Conservation (phyloP, 2,797 vertebrate species). For the Bufotes viridis region DNA sequence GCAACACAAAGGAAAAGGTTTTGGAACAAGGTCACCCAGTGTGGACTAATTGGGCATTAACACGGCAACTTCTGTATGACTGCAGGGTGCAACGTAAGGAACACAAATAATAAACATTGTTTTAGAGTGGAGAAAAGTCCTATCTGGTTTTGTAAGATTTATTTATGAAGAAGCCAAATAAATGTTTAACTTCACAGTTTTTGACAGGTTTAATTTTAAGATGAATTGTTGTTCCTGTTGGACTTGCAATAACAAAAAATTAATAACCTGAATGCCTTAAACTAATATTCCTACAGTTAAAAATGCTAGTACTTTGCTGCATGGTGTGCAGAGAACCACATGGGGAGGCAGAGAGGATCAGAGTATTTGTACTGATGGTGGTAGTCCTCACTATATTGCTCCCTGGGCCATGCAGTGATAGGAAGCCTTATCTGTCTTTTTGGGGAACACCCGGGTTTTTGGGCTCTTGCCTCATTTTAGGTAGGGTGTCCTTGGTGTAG, state of each 20-base stretch:
- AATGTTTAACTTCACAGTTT: background rate
- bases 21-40: constrained; percentile 66
- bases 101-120: constrained; percentile 31
- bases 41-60: constrained; percentile 20
- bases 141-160: constrained; percentile 13
- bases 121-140: constrained; percentile 33
- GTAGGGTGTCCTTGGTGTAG: no score
- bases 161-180: constrained; percentile 49
- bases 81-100: constrained; percentile 23
- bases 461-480: no score
- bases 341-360: no score
- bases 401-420: no score
- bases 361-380: no score
- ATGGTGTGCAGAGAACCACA: no score
- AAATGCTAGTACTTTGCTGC: background rate
- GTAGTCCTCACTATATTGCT: no score
- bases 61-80: background rate
- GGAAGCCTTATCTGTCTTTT: no score
- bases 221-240: constrained; percentile 11
- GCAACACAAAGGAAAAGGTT: constrained; percentile 30
- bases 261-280: background rate
- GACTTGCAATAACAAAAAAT: constrained; percentile 7
- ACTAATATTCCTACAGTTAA: background rate
- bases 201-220: constrained; percentile 50
- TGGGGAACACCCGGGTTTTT: no score